These are phyloP conservation scores for Clarias pachynema DNA, from an alignment of 2,797 vertebrate species.

Conservation along the genomic window DNA sequence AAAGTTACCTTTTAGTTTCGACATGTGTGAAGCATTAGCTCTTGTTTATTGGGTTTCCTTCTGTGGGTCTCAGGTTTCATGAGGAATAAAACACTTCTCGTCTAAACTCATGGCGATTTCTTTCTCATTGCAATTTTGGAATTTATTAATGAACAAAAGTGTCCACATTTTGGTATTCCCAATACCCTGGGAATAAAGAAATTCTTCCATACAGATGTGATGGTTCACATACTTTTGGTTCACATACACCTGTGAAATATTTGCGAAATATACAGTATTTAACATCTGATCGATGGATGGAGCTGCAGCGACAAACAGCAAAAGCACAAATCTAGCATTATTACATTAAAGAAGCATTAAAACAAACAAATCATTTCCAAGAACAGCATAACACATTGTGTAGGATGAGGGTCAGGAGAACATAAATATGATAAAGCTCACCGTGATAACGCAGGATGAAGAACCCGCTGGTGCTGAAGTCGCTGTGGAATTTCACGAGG, in stretches of 20 bases:
- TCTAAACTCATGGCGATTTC: not conserved
- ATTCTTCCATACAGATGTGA: not conserved
- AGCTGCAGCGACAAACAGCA: not conserved
- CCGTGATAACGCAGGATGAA: conserved; percentile 94
- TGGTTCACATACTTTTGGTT: not conserved
- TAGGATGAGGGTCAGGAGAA: not conserved
- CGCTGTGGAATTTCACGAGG: conserved; percentile 97
- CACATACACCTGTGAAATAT: not conserved
- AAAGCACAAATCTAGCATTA: not conserved
- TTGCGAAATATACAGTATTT: not conserved
- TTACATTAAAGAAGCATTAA: not conserved
- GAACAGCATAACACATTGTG: not conserved
- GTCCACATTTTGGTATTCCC: too few species aligned
- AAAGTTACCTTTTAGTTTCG: not conserved
- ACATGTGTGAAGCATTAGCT: not conserved
- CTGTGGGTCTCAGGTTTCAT: too few species aligned
- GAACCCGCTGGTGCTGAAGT: conserved; percentile 97
- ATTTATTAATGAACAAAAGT: not conserved
- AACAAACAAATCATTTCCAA: not conserved
- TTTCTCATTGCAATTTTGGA: not conserved
- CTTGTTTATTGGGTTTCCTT: not conserved
- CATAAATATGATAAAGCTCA: conserved; percentile 60
- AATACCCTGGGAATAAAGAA: too few species aligned
- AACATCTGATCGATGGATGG: not conserved
- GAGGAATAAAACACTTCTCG: not conserved